A percentile compares a stretch with the other conserved stretches of the same genome.
Conservation (phyloP, 2,113 vertebrate species). For the Lepus americanus region DNA sequence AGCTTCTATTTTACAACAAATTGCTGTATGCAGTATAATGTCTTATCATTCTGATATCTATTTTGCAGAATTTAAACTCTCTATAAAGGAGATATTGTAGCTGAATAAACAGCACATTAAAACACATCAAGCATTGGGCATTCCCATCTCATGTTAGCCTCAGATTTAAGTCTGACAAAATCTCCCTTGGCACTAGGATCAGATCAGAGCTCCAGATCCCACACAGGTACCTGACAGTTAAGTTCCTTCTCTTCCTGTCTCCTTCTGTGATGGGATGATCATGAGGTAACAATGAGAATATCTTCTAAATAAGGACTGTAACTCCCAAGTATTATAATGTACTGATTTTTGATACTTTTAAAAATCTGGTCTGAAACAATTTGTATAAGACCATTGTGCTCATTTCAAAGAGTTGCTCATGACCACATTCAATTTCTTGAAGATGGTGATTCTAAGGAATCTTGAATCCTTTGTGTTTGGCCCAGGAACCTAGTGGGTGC, state of each 20-base stretch:
- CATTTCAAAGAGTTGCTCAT: background rate
- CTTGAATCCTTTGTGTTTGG: background rate
- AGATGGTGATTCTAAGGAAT: background rate
- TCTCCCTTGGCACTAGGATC: background rate
- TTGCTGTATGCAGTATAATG: constrained; percentile 21
- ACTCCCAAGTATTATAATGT: background rate
- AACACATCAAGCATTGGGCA: background rate
- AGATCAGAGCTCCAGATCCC: background rate
- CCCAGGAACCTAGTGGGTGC: background rate
- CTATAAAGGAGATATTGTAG: constrained; percentile 42
- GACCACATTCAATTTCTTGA: background rate
- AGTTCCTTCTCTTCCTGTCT: background rate
- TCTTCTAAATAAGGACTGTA: background rate
- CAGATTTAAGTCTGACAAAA: background rate
- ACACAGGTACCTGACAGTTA: background rate
- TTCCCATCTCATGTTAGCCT: background rate
- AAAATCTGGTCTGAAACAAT: background rate
- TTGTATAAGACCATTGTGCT: background rate
- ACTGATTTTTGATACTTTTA: background rate
- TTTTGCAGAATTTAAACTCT: constrained; percentile 60
- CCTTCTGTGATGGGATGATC: background rate
- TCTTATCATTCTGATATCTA: constrained; percentile 51
- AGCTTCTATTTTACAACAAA: constrained; percentile 57
- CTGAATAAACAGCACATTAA: constrained; percentile 26
- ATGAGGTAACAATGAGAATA: background rate